Base-by-base conservation (phyloP, 2,113 vertebrate genomes). In the Burhinus bistriatus region DNA sequence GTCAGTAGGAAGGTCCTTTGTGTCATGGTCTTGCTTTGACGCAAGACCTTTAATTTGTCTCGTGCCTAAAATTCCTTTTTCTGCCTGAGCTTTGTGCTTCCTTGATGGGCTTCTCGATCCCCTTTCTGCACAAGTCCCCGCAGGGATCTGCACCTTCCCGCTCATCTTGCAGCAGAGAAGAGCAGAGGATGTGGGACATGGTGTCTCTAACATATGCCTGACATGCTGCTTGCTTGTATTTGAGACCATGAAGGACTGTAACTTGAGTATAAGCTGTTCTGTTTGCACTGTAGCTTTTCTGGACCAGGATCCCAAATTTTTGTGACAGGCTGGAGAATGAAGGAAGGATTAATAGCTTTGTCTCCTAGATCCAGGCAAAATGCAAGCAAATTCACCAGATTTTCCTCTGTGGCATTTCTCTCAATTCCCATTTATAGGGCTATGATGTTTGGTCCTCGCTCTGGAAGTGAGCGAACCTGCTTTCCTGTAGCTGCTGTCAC, bases 181-280 rank as follows among this genome's bases (percentile, higher is more conserved):
- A 76, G 66, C 23, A 44, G 66, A 79, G 52, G 23, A 38, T n/a
- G 8, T 1, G 5, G 62, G 18, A 40, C 15, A 11, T 7, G 17
- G 23, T 38, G n/a, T 18, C n/a, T 52, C 13, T 54, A 17, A 45
- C 0, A 0, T 29, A 15, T 6, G 7, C 22, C 68, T 92, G 64
- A 66, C 0, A 0, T 25, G 65, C 26, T 85, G 18, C n/a, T 89
- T 0, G 0, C 23, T 62, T n/a, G 22, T 29, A 1, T 52, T 20
- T 52, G 42, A 52, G 38, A 42, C 0, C 0, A 11, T 23, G n/a
- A 42, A 59, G 54, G 49, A 47, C 40, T 61, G 49, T 44, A 34
- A 78, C 36, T n/a, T 20, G 10, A 0, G 1, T 19, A 25, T 44
- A 36, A 59, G 32, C 15, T 76, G 54, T 15, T 47, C 40, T 18